Evolutionary conservation across 2,888 invertebrate genomes (phyloP).

Genomic region (Mesoligia furuncula): DNA sequence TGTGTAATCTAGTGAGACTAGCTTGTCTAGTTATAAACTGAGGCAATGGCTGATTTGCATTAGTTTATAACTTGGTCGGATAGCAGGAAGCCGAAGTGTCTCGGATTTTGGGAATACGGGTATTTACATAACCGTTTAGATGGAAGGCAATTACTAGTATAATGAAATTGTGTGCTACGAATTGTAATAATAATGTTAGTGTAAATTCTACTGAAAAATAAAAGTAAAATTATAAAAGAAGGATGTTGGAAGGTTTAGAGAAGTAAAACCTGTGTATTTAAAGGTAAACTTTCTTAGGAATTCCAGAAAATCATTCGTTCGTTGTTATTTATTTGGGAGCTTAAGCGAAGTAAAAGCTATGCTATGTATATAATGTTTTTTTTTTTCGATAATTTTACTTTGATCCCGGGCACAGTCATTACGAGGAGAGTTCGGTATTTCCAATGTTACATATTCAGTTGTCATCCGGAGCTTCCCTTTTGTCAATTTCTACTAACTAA

Average conservation of each 20-base stretch:
- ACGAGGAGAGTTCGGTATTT: too few species aligned
- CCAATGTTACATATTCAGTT: too few species aligned
- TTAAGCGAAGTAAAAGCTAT: background rate
- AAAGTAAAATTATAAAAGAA: background rate
- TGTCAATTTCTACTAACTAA: too few species aligned
- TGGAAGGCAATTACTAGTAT: background rate
- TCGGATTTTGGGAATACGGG: constrained; percentile 22
- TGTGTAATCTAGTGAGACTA: constrained; percentile 24
- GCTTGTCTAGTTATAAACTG: background rate
- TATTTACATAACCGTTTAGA: constrained; percentile 7
- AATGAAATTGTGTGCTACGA: background rate
- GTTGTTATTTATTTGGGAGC: background rate
- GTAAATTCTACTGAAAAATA: background rate
- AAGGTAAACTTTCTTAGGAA: background rate
- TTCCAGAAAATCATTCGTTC: background rate
- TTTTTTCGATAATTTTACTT: background rate
- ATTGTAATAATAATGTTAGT: background rate
- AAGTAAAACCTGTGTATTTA: background rate
- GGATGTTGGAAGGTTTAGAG: background rate
- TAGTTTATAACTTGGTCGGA: constrained; percentile 16
- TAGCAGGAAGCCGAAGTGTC: background rate
- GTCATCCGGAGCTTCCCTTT: too few species aligned
- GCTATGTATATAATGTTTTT: background rate
- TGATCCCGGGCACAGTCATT: background rate
- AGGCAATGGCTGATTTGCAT: constrained; percentile 40